Base-by-base conservation (phyloP, 1,140 invertebrate genomes). In the Popillia japonica region DNA sequence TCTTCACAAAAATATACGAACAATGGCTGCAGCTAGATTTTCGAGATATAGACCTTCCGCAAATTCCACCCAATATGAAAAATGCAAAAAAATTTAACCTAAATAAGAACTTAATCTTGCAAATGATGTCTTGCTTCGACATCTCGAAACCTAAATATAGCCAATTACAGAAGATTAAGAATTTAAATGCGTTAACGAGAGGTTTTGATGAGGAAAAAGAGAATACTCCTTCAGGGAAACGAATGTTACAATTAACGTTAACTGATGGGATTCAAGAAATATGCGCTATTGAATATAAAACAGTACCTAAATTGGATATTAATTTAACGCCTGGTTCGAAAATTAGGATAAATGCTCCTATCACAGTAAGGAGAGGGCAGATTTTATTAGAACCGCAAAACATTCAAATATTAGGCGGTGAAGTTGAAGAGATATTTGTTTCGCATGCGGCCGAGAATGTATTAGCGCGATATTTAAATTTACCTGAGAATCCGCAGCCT, bases 261-360 rank as follows among this genome's bases (percentile, higher is more conserved):
- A 95, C 94, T 22, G 95, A 96, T 90, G 95, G 95, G 11, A 87
- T 90, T 2, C 91, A 92, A 83, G 87, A 91, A 80, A 82, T 96
- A 34, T 87, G 88, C 76, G 95, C 90, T 0, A 92, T 96, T 84
- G 95, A 96, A 86, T 93, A 94, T 83, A 90, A 88, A 81, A 88
- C 90, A 0, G 92, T 95, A 81, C 84, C 87, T 73, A 87, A 88
- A 78, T 85, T 96, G 9, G 90, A 88, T 82, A 87, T 90, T 80
- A 88, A 90, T 76, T 86, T 92, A 64, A 86, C 88, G 44, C 92
- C 93, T 48, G 93, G 93, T 9, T 88, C 88, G 40, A 94, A 95
- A 88, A 88, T 93, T 76, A 83, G 87, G 77, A 82, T 91, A 10
- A 88, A 86, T 80, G 94, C 94, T 11, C 92, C 92, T 27, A 85